Base-by-base conservation (phyloP, 2,888 invertebrate genomes). In the Coenonympha arcania region DNA sequence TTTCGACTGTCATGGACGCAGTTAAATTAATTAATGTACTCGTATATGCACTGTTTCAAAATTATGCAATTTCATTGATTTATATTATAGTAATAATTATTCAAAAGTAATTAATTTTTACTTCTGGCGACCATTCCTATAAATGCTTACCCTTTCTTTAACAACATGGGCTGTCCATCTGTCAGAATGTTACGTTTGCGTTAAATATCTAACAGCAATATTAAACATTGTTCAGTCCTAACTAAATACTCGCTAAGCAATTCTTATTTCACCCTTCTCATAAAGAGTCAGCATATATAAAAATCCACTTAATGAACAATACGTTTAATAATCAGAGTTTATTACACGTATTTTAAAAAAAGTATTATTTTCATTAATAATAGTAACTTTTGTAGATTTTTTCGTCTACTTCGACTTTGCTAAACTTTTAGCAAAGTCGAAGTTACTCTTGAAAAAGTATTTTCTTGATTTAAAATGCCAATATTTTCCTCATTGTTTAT, bases 301-400 rank as follows among this genome's bases (percentile, higher is more conserved):
- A 31, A 13, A 50, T 28, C 54, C 37, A 54, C 26, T 46, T 48
- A 41, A 26, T 40, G 18, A 54, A 58, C 18, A 34, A 43, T n/a
- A n/a, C n/a, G n/a, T n/a, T n/a, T n/a, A 57, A 58, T 64, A 66
- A 65, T n/a, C 67, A 51, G 53, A 61, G 9, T 28, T 13, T 9
- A 39, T 40, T 28, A 15, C 19, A n/a, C 16, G 6, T 28, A 41
- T 28, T 41, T n/a, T 41, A 31, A 31, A 20, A 31, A 43, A 43
- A 43, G 42, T 43, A 18, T 28, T 11, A 22, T 13, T 22, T 2
- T n/a, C n/a, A n/a, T n/a, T n/a, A n/a, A n/a, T n/a, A n/a, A n/a
- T n/a, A n/a, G n/a, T n/a, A n/a, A n/a, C n/a, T n/a, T n/a, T n/a
- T n/a, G n/a, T n/a, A n/a, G n/a, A 6, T 8, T 26, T 26, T 24